These are phyloP conservation scores for Myotis planiceps DNA, from an alignment of 2,797 vertebrate species.

Conservation along the genomic window DNA sequence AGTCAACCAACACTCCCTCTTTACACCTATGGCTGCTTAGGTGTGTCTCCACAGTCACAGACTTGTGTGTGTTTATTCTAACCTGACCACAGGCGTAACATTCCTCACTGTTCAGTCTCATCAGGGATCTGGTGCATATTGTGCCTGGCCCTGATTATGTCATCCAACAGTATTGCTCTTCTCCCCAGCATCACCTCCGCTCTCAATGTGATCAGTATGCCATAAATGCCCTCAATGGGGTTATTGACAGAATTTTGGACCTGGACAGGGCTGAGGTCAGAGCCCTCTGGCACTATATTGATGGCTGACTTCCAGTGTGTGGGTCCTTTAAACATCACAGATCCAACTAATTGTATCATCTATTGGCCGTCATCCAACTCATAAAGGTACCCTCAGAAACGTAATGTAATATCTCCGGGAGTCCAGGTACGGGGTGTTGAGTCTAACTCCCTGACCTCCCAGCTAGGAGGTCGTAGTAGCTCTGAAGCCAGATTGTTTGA, in stretches of 20 bases:
- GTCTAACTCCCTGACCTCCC: background rate
- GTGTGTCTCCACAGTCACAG: background rate
- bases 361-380: background rate
- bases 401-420: background rate
- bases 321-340: background rate
- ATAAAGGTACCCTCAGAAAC: background rate
- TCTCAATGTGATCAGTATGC: background rate
- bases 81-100: background rate
- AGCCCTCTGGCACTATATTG: background rate
- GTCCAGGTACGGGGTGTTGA: background rate
- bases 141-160: background rate
- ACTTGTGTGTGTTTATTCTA: background rate
- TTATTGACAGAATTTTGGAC: slow-evolving; percentile 62
- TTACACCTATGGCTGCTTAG: background rate
- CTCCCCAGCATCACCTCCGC: background rate
- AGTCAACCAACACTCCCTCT: background rate
- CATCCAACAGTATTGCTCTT: background rate
- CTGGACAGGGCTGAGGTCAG: slow-evolving; percentile 31
- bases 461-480: background rate
- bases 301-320: background rate
- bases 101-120: background rate
- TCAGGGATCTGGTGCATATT: background rate
- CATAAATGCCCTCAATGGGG: background rate
- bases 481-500: background rate
- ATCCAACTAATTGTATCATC: slow-evolving; percentile 31